Evolutionary conservation across 2,888 invertebrate species (phyloP).

Genomic region (Leptopterna dolabrata): DNA sequence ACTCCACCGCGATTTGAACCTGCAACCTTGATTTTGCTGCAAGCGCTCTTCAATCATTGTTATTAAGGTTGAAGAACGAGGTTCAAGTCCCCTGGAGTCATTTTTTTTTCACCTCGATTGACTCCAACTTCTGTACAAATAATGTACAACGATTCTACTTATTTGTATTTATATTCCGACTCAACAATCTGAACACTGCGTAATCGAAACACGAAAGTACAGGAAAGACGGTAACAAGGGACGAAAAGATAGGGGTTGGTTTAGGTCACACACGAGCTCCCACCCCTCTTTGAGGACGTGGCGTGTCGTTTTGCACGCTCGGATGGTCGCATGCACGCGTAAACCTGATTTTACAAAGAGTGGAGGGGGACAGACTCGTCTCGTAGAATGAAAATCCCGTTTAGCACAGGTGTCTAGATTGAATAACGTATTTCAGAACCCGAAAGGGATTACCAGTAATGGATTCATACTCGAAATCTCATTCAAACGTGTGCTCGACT

Average conservation of each 20-base stretch:
- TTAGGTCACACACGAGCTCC: neutral
- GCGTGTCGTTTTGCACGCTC: constrained; percentile 11
- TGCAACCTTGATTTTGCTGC: too few species aligned
- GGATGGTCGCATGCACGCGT: neutral
- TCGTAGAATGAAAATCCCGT: neutral
- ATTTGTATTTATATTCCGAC: too few species aligned
- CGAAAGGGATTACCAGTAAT: neutral
- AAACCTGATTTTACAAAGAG: neutral
- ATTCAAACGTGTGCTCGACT: neutral
- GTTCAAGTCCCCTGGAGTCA: too few species aligned
- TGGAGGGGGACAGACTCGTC: neutral
- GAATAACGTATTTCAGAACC: neutral
- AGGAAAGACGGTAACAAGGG: neutral
- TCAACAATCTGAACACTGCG: too few species aligned
- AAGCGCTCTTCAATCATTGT: too few species aligned
- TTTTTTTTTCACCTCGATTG: too few species aligned
- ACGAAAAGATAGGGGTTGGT: neutral
- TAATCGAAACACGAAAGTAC: neutral
- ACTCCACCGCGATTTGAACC: too few species aligned
- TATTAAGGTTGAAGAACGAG: too few species aligned
- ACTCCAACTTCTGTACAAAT: too few species aligned
- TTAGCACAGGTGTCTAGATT: neutral
- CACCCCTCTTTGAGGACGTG: neutral
- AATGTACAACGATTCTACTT: too few species aligned
- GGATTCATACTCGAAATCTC: neutral